Conservation (phyloP, 2,888 invertebrate genomes). For the Melitaea athalia region DNA sequence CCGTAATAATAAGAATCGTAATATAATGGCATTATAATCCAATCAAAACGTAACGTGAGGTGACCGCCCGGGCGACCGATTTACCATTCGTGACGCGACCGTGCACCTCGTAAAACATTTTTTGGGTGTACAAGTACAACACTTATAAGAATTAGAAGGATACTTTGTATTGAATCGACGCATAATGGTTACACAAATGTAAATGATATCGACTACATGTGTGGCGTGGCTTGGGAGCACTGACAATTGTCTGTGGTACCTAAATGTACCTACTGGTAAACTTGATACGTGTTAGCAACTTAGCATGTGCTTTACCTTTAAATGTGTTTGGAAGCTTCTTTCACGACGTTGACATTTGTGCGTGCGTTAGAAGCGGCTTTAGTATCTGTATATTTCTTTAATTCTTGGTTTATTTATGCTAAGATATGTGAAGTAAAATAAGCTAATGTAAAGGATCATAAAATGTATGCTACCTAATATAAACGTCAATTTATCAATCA, state of each 20-base stretch:
- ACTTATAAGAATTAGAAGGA: constrained; percentile 68
- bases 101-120: constrained; percentile 74
- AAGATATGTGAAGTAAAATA: constrained; percentile 9
- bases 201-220: constrained; percentile 25
- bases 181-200: constrained; percentile 34
- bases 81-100: constrained; percentile 71
- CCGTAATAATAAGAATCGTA: constrained; percentile 78
- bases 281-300: background rate
- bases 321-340: constrained; percentile 16
- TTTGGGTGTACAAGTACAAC: constrained; percentile 61
- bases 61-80: constrained; percentile 72
- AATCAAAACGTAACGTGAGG: constrained; percentile 73
- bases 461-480: too few relatives aligned
- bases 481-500: too few relatives aligned
- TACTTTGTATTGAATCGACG: constrained; percentile 45
- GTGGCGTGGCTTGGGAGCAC: constrained; percentile 25
- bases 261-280: constrained; percentile 1
- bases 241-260: constrained; percentile 9
- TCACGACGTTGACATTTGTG: constrained; percentile 26
- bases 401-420: constrained; percentile 5
- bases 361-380: constrained; percentile 5
- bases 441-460: too few relatives aligned
- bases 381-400: background rate
- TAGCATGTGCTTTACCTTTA: constrained; percentile 12
- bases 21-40: constrained; percentile 81